A percentile compares a stretch with the other conserved stretches of the same genome.
Conservation (phyloP, 2,888 invertebrate species). For the Lycophotia porphyrea region DNA sequence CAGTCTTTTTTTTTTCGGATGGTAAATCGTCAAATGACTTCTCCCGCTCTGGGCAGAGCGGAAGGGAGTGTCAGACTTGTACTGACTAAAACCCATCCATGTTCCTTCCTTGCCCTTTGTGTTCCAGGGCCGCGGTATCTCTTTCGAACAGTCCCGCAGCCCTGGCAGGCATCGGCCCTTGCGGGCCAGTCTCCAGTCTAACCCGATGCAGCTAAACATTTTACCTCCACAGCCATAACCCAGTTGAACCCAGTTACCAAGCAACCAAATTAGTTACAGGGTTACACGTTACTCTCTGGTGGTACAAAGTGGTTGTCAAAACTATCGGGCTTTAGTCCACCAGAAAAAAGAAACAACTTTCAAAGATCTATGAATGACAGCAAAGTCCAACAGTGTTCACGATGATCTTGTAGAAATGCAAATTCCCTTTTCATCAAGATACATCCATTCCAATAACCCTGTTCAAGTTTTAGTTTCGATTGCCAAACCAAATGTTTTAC, state of each 20-base stretch:
- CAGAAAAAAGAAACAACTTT: background rate
- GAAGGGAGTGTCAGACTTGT: too few relatives aligned
- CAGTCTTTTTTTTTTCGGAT: too few relatives aligned
- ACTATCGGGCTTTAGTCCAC: background rate
- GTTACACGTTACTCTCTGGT: background rate
- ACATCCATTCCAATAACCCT: background rate
- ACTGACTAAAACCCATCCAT: too few relatives aligned
- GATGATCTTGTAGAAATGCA: background rate
- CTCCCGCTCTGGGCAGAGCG: too few relatives aligned
- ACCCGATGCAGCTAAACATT: background rate
- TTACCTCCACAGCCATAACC: background rate
- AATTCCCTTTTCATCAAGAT: background rate
- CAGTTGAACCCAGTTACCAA: too few relatives aligned
- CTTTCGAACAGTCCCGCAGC: too few relatives aligned
- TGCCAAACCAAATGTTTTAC: background rate
- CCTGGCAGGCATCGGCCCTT: too few relatives aligned
- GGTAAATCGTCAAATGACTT: too few relatives aligned
- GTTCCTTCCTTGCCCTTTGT: too few relatives aligned
- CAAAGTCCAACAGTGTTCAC: background rate
- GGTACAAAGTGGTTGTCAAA: background rate
- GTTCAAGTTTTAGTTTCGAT: background rate
- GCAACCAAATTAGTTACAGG: background rate
- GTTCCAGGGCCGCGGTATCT: too few relatives aligned
- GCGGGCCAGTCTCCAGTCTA: background rate
- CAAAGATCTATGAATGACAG: background rate